Evolutionary conservation across 2,888 invertebrate species (phyloP).

Genomic region (Tillus elongatus): DNA sequence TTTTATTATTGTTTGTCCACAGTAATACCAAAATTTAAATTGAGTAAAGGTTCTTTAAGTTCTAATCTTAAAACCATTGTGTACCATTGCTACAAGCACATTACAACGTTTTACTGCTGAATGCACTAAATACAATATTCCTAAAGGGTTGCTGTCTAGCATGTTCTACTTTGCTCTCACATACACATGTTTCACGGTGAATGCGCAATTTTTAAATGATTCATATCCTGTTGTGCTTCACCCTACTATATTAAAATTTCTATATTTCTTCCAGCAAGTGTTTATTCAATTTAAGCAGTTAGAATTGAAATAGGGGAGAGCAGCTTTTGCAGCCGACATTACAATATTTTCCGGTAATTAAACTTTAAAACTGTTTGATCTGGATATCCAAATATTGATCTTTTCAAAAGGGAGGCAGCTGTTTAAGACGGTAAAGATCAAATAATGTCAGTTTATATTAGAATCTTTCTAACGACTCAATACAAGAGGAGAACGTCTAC

Average conservation of each 20-base stretch:
- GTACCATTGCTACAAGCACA: too few species aligned
- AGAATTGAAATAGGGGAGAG: too few species aligned
- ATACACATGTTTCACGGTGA: too few species aligned
- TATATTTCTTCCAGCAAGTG: background rate
- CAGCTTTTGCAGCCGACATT: constrained; percentile 24
- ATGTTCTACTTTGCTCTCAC: too few species aligned
- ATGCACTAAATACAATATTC: too few species aligned
- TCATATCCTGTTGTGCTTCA: constrained; percentile 3
- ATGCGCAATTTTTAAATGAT: constrained; percentile 3
- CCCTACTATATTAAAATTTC: constrained; percentile 1
- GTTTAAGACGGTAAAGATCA: constrained; percentile 18
- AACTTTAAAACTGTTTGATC: constrained; percentile 27
- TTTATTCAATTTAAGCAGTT: background rate
- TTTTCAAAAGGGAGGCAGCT: constrained; percentile 24
- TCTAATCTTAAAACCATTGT: too few species aligned
- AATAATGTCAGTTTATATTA: constrained; percentile 27
- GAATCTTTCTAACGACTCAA: constrained; percentile 25
- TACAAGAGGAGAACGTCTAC: constrained; percentile 27
- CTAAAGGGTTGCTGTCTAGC: too few species aligned
- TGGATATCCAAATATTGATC: constrained; percentile 29
- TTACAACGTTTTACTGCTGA: too few species aligned
- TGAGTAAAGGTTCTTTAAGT: too few species aligned
- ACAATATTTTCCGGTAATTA: constrained; percentile 31
- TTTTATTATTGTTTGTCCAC: too few species aligned
- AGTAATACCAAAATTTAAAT: too few species aligned